Conservation (phyloP, 2,797 vertebrate genomes). For the Clarias pachynema region DNA sequence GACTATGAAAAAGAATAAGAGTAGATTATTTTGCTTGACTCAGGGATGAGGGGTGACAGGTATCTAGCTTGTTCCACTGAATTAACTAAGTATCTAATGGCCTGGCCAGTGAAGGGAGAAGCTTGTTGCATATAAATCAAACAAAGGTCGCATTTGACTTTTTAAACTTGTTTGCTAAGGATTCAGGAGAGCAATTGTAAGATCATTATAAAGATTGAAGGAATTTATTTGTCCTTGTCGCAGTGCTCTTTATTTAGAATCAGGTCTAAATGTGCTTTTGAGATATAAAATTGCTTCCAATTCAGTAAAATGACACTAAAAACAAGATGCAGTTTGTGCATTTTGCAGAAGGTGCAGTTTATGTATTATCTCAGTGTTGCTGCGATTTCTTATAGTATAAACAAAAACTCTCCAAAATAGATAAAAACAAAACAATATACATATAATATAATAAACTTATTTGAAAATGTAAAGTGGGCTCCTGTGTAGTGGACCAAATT, state of each 20-base stretch:
- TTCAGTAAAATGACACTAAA: not conserved
- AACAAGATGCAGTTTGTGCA: not conserved
- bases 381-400: not conserved
- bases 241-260: not conserved
- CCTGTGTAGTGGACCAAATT: not conserved
- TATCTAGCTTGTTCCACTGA: not conserved
- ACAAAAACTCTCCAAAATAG: not conserved
- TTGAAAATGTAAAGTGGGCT: not conserved
- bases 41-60: too few species aligned
- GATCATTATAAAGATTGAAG: not conserved
- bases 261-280: not conserved
- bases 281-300: not conserved
- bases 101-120: not conserved
- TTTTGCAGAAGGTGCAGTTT: not conserved
- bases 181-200: not conserved
- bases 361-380: not conserved
- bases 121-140: not conserved
- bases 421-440: not conserved
- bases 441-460: not conserved
- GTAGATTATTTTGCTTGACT: not conserved
- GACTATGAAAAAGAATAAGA: not conserved
- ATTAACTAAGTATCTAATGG: not conserved
- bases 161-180: not conserved
- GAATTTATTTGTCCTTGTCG: not conserved
- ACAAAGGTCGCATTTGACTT: not conserved